Percentiles rank a stretch among this genome's conserved stretches.
phyloP scores from a whole-genome alignment of 2,888 invertebrate species.

The Eupithecia exiguata region DNA sequence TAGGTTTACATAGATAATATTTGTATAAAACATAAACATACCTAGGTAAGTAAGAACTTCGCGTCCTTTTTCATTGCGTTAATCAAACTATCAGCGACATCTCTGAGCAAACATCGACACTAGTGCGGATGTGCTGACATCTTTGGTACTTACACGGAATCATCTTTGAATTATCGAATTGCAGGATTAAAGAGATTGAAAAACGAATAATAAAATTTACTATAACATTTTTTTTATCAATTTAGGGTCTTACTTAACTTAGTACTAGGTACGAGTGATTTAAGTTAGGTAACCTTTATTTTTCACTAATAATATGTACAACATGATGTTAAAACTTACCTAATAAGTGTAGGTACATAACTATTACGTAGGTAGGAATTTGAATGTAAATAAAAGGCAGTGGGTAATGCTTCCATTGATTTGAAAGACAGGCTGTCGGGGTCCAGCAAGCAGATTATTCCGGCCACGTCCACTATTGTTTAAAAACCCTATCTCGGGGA shows the following conservation, averaged over 20 bases:
- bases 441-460: slow-evolving; percentile 54
- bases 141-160: slow-evolving; percentile 21
- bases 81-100: slow-evolving; percentile 33
- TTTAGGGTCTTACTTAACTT: not conserved
- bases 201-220: not conserved
- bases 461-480: slow-evolving; percentile 71
- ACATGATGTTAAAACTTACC: not conserved
- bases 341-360: not conserved
- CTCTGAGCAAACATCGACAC: slow-evolving; percentile 25
- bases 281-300: not conserved
- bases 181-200: not conserved
- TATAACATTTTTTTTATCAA: not conserved
- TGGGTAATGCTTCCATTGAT: slow-evolving; percentile 50
- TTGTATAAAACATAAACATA: not conserved
- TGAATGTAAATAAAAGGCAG: slow-evolving; percentile 31
- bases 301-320: not conserved
- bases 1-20: not conserved
- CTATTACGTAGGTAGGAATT: not conserved
- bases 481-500: slow-evolving; percentile 64
- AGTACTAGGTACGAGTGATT: not conserved
- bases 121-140: slow-evolving; percentile 24
- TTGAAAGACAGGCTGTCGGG: slow-evolving; percentile 57
- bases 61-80: not conserved
- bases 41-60: not conserved
- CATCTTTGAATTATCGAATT: not conserved